These are phyloP conservation scores for Pseudorhombus dupliciocellatus DNA, from an alignment of 2,113 vertebrate species.

Conservation along the genomic window DNA sequence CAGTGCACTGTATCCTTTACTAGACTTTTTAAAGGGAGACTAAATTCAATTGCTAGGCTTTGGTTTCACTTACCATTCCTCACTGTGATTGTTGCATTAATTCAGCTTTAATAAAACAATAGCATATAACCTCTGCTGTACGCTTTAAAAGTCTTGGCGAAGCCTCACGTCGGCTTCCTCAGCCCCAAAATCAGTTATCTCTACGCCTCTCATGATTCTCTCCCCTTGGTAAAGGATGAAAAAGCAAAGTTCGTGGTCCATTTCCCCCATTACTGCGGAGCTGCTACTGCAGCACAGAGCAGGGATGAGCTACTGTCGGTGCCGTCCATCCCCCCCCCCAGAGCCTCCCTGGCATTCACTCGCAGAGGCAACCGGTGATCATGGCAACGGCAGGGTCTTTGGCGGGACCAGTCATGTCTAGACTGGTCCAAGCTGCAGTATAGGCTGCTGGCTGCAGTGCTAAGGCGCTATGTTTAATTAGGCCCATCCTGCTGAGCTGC, in stretches of 20 bases:
- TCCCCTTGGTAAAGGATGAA: neutral
- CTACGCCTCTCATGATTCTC: slow-evolving; percentile 1
- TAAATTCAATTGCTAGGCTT: neutral
- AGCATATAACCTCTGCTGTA: neutral
- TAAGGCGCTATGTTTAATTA: slow-evolving; percentile 77
- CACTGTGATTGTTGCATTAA: neutral
- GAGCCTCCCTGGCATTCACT: slow-evolving; percentile 56
- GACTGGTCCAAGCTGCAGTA: slow-evolving; percentile 59
- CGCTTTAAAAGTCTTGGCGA: slow-evolving; percentile 1
- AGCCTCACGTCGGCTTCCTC: neutral
- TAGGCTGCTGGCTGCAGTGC: slow-evolving; percentile 58
- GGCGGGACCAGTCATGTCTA: slow-evolving; percentile 57
- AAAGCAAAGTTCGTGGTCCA: neutral
- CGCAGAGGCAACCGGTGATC: slow-evolving; percentile 59
- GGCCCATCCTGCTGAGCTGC: slow-evolving; percentile 75
- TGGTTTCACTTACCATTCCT: neutral
- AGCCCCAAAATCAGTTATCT: neutral
- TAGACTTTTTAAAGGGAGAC: neutral
- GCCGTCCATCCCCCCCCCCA: slow-evolving; percentile 19
- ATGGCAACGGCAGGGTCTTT: slow-evolving; percentile 66
- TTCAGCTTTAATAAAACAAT: neutral
- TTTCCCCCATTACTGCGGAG: neutral
- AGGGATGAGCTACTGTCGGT: slow-evolving; percentile 37
- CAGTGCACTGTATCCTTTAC: no score
- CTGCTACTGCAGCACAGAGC: slow-evolving; percentile 29